phyloP scores from a whole-genome alignment of 35 echinoderm and acorn worm species.

The Antedon bifida region DNA sequence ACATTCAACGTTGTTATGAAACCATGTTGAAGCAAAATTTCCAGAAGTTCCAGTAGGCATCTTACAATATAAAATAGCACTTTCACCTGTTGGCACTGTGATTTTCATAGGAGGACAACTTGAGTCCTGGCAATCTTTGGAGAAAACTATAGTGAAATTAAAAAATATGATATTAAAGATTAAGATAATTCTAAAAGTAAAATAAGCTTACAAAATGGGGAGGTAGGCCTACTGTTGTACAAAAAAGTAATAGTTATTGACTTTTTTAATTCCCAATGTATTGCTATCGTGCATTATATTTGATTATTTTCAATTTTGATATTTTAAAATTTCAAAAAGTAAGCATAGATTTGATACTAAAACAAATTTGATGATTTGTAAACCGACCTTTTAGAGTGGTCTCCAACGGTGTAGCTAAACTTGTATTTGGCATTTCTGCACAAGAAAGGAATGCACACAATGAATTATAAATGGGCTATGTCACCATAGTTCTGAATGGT shows the following conservation, averaged over 20 bases:
- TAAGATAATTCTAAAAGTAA: background rate
- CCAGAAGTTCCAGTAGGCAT: background rate
- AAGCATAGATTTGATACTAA: too few species aligned
- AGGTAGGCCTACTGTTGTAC: too few species aligned
- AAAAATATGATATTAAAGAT: background rate
- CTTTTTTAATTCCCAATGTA: too few species aligned
- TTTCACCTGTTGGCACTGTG: background rate
- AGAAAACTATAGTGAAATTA: background rate
- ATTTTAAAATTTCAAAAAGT: too few species aligned
- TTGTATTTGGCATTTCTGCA: background rate
- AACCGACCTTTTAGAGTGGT: background rate
- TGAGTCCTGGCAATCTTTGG: background rate
- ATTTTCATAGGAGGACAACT: background rate
- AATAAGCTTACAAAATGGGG: too few species aligned
- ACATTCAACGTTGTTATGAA: background rate
- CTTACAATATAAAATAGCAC: background rate
- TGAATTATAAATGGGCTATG: too few species aligned
- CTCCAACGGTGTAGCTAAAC: background rate
- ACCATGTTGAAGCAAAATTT: background rate
- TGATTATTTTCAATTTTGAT: too few species aligned
- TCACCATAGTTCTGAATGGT: too few species aligned
- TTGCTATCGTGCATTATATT: too few species aligned
- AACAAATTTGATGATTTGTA: too few species aligned
- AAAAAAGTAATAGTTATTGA: too few species aligned
- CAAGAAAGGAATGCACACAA: too few species aligned